Conservation (phyloP, 2,888 invertebrate genomes). For the Lysandra bellargus region DNA sequence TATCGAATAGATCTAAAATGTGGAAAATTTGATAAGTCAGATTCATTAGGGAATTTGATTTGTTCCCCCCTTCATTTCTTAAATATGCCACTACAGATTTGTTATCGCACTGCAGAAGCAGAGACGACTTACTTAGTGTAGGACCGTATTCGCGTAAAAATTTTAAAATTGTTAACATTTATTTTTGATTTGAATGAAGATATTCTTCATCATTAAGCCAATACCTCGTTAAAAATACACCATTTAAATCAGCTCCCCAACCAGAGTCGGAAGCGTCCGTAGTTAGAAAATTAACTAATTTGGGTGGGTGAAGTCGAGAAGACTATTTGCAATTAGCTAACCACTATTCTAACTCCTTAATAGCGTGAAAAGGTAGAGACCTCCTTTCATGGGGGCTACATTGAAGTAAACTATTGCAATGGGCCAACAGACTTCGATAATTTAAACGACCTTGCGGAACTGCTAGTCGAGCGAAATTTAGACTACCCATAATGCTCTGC, state of each 20-base stretch:
- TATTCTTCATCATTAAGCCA: neutral
- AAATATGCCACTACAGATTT: too few species aligned
- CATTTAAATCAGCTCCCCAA: neutral
- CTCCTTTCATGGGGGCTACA: neutral
- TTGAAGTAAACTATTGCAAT: neutral
- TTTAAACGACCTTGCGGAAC: neutral
- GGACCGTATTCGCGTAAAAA: neutral
- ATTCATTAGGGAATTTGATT: too few species aligned
- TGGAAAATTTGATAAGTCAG: too few species aligned
- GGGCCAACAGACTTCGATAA: neutral
- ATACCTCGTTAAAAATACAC: neutral
- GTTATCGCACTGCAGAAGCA: too few species aligned
- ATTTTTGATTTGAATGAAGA: too few species aligned
- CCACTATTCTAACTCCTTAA: neutral
- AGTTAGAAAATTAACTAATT: neutral
- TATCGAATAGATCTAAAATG: too few species aligned
- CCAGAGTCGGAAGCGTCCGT: neutral
- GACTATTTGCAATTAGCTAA: neutral
- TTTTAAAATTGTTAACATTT: neutral
- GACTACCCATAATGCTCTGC: neutral
- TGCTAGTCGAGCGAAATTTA: neutral
- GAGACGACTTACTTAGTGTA: neutral
- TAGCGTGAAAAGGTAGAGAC: neutral
- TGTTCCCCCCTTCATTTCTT: too few species aligned
- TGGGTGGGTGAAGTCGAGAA: neutral